A percentile compares a stretch with the other conserved stretches of the same genome.
Evolutionary conservation across 2,888 invertebrate species (phyloP).

Genomic region (Agrypnus murinus): DNA sequence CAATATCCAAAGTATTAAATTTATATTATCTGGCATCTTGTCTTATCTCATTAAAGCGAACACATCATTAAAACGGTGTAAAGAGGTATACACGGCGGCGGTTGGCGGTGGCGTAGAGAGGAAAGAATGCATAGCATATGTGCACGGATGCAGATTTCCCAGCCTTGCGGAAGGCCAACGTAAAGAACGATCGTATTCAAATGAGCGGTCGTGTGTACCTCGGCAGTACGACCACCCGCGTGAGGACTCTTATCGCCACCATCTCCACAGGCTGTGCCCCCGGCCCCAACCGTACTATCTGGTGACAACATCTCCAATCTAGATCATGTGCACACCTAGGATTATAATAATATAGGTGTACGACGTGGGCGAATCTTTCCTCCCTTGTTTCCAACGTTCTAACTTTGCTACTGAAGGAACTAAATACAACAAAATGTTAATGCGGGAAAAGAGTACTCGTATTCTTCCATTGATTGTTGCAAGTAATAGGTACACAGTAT

Average conservation of each 20-base stretch:
- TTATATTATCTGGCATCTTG: constrained; percentile 70
- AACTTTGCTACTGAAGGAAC: constrained; percentile 21
- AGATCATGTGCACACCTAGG: constrained; percentile 70
- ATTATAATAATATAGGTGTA: constrained; percentile 60
- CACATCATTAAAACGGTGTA: constrained; percentile 68
- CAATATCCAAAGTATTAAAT: constrained; percentile 66
- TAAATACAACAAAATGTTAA: too few relatives aligned
- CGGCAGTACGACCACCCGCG: constrained; percentile 67
- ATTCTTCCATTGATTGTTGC: too few relatives aligned
- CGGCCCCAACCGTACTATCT: constrained; percentile 65
- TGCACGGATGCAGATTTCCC: constrained; percentile 66
- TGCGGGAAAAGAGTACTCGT: too few relatives aligned
- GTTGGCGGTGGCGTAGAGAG: constrained; percentile 58
- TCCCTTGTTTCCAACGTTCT: constrained; percentile 9
- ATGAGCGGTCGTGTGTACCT: constrained; percentile 68
- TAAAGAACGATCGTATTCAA: constrained; percentile 70
- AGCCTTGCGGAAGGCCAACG: constrained; percentile 55
- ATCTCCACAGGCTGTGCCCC: constrained; percentile 64
- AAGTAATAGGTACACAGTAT: too few relatives aligned
- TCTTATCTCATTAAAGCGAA: constrained; percentile 70
- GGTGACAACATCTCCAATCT: constrained; percentile 72
- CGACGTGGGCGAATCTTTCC: constrained; percentile 10
- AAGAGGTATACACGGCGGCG: constrained; percentile 41
- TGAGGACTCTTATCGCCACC: constrained; percentile 66
- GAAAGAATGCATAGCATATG: constrained; percentile 41